Evolutionary conservation across 2,113 vertebrate genomes (phyloP).

Genomic region (Nothoprocta perdicaria): DNA sequence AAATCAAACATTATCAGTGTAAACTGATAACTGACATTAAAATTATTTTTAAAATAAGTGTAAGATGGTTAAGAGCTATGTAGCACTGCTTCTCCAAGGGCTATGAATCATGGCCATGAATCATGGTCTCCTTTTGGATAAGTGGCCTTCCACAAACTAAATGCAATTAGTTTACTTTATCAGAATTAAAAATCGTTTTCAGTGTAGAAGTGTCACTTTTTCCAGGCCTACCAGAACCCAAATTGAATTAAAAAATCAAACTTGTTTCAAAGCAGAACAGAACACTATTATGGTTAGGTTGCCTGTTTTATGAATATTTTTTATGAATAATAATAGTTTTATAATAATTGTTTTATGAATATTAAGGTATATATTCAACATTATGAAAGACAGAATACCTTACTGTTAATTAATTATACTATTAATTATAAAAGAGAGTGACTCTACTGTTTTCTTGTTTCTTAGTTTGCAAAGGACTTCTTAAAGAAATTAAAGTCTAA

Average conservation of each 20-base stretch:
- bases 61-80: not conserved
- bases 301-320: not conserved
- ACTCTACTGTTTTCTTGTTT: not conserved
- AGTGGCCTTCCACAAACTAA: not conserved
- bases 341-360: not conserved
- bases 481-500: not conserved
- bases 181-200: not conserved
- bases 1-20: not conserved
- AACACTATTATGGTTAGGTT: not conserved
- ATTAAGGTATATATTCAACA: not conserved
- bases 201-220: not conserved
- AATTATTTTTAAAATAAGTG: not conserved
- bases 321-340: no score
- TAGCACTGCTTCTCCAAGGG: not conserved
- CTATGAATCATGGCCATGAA: not conserved
- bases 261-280: not conserved
- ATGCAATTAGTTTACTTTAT: not conserved
- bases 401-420: not conserved
- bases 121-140: not conserved
- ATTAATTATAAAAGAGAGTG: not conserved
- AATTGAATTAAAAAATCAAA: not conserved
- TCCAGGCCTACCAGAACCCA: not conserved
- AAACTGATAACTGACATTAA: not conserved
- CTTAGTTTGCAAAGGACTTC: not conserved
- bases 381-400: not conserved